phyloP scores from a whole-genome alignment of 1,140 invertebrate species.

The Carcinoscorpius rotundicauda region DNA sequence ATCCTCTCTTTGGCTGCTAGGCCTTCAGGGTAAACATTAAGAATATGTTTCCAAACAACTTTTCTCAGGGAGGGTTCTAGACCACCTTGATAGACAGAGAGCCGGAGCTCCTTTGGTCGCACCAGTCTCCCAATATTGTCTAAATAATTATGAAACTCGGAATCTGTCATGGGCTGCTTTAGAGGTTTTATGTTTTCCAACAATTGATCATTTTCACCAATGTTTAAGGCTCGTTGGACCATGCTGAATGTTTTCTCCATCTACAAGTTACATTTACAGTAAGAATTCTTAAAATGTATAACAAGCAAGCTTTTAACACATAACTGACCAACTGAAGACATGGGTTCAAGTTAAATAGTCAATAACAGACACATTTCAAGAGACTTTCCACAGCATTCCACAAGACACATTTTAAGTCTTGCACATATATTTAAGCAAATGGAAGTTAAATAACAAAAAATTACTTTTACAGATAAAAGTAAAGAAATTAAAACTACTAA shows the following conservation, averaged over 20 bases:
- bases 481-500: too few species aligned
- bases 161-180: conserved; percentile 59
- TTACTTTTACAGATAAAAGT: too few species aligned
- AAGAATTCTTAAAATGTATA: too few species aligned
- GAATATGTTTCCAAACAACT: conserved; percentile 87
- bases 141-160: conserved; percentile 75
- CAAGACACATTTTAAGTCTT: too few species aligned
- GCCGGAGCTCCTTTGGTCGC: conserved; percentile 66
- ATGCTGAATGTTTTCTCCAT: conserved; percentile 75
- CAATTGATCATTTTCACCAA: conserved; percentile 53
- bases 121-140: conserved; percentile 78
- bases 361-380: too few species aligned
- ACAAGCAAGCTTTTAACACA: too few species aligned
- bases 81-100: conserved; percentile 57
- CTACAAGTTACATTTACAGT: conserved; percentile 32
- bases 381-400: too few species aligned
- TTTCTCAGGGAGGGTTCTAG: conserved; percentile 34
- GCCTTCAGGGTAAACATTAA: conserved; percentile 87
- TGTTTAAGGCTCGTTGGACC: conserved; percentile 67
- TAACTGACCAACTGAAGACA: too few species aligned
- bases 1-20: conserved; percentile 79
- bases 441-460: too few species aligned
- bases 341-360: too few species aligned
- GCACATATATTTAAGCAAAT: too few species aligned
- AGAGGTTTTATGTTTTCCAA: conserved; percentile 44